These are phyloP conservation scores for Lemur catta DNA, from an alignment of 2,797 vertebrate species.

Conservation along the genomic window DNA sequence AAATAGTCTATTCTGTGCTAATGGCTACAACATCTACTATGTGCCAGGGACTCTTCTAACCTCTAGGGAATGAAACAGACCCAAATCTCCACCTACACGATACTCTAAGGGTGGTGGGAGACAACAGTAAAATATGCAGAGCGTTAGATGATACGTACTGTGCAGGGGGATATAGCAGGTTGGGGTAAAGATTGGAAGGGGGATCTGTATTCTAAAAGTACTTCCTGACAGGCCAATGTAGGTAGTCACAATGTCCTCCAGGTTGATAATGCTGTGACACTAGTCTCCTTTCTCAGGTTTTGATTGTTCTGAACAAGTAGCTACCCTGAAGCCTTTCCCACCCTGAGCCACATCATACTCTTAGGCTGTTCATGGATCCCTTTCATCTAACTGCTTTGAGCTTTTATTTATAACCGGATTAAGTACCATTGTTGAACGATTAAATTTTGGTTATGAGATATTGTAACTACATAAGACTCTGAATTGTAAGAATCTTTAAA, in stretches of 20 bases:
- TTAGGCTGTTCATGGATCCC: not conserved
- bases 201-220: not conserved
- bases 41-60: not conserved
- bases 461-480: not conserved
- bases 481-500: constrained; percentile 6
- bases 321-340: too few species aligned
- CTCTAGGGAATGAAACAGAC: not conserved
- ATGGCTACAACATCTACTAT: not conserved
- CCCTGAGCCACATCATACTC: not conserved
- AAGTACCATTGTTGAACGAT: not conserved
- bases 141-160: not conserved
- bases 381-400: not conserved
- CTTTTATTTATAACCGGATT: constrained; percentile 39
- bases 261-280: not conserved
- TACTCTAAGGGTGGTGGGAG: not conserved
- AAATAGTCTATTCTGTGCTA: accelerated
- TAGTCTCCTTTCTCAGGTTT: not conserved
- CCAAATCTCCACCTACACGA: not conserved
- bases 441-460: not conserved
- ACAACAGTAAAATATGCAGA: not conserved
- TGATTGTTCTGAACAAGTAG: not conserved
- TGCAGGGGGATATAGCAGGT: not conserved
- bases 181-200: accelerated
- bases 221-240: not conserved
- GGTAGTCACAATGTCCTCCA: not conserved